Evolutionary conservation across 2,113 vertebrate genomes (phyloP).

Genomic region (Mixornis gularis): DNA sequence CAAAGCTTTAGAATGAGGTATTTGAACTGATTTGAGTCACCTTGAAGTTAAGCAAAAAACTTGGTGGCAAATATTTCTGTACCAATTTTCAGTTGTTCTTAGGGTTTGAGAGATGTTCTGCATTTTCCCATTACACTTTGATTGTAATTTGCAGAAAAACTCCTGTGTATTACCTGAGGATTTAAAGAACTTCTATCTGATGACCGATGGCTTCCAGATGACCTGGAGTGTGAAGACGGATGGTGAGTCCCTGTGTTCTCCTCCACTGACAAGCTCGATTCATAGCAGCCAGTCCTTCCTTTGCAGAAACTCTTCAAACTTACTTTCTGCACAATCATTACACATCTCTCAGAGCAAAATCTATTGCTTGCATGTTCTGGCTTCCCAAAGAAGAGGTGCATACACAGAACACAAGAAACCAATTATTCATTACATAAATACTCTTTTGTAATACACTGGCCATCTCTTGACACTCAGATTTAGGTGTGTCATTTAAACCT

Average conservation of each 20-base stretch:
- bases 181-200: conserved; percentile 91
- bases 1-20: neutral
- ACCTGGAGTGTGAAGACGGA: conserved; percentile 90
- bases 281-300: neutral
- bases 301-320: neutral
- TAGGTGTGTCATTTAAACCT: neutral
- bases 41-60: neutral
- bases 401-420: neutral
- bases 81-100: neutral
- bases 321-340: neutral
- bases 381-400: neutral
- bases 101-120: neutral
- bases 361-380: neutral
- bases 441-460: neutral
- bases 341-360: neutral
- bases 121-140: neutral
- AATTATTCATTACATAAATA: neutral
- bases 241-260: conserved; percentile 66
- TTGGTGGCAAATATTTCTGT: neutral
- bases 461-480: neutral
- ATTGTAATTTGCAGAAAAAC: conserved; percentile 80
- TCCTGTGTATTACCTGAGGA: conserved; percentile 88
- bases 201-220: conserved; percentile 90
- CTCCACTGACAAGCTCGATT: neutral
- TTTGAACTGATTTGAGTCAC: neutral